Base-by-base conservation (phyloP, 2,113 vertebrate genomes). In the Gobiocypris rarus region DNA sequence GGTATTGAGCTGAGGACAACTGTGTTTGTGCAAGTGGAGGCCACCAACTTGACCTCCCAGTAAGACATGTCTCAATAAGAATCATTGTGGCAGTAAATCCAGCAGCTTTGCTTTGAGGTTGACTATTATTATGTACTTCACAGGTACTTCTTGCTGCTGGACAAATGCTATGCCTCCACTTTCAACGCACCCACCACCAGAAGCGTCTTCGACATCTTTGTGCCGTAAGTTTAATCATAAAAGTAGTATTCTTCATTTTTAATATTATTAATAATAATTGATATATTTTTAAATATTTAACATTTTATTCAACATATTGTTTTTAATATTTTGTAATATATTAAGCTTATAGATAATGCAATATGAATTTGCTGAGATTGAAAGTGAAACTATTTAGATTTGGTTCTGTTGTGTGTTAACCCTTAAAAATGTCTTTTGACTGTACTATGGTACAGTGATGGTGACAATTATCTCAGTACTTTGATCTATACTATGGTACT, bases 61-160 rank as follows among this genome's bases (percentile, higher is more conserved):
- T 94, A 92, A 91, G 91, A 79, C 24, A 11, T 14, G 67, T 34
- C 14, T 15, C 17, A 10, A 56, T 24, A 11, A 9, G 61, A 14
- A 8, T 34, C 9, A 50, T 26, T 1, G 4, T 61, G 15, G 15
- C 15, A 28, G 1, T 15, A 67, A 28, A 50, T 65, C 1, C 3
- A 52, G 14, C 1, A 24, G 7, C 65, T 26, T 15, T 56, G 45
- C 3, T 14, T 17, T 54, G 28, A 54, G 14, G 22, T 69, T 41
- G 2, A 63, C 19, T 0, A 38, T 14, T 69, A 19, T 41, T 69
- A 24, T 41, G 45, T 70, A 17, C 83, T 81, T 77, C 38, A 80
- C 31, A 94, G 93, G 85, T 94, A 94, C 83, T 83, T 91, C 9
- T 89, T 94, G 19, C 88, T 93, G 38, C 82, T 94, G 89, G 94